phyloP scores from a whole-genome alignment of 2,113 vertebrate species.

The Odontesthes bonariensis region DNA sequence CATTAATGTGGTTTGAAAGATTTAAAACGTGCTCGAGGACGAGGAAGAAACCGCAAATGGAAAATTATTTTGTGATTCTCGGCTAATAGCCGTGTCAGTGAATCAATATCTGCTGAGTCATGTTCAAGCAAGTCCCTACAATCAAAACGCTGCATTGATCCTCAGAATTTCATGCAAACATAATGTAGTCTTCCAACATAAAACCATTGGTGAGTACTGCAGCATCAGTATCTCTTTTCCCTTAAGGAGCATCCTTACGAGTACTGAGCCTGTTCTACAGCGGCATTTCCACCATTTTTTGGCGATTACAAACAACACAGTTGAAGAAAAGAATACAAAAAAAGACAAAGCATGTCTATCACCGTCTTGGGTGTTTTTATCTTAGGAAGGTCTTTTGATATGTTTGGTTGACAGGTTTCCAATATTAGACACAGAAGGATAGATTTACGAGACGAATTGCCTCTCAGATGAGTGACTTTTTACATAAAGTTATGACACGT shows the following conservation, averaged over 20 bases:
- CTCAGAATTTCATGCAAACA: background rate
- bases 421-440: background rate
- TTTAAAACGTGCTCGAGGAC: background rate
- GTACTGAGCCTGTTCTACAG: no score
- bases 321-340: no score
- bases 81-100: conserved; percentile 6
- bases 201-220: background rate
- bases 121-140: background rate
- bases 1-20: conserved; percentile 14
- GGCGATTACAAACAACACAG: no score
- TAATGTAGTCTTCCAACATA: background rate
- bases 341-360: background rate
- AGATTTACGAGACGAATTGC: background rate
- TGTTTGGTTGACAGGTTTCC: background rate
- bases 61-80: background rate
- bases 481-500: background rate
- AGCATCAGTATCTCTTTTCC: background rate
- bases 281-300: no score
- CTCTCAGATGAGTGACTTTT: background rate
- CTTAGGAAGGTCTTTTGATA: background rate
- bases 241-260: no score
- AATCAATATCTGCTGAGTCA: conserved; percentile 38
- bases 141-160: background rate
- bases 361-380: background rate
- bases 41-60: background rate